Conservation (phyloP, 1,140 invertebrate genomes). For the Lanistes nyassanus region DNA sequence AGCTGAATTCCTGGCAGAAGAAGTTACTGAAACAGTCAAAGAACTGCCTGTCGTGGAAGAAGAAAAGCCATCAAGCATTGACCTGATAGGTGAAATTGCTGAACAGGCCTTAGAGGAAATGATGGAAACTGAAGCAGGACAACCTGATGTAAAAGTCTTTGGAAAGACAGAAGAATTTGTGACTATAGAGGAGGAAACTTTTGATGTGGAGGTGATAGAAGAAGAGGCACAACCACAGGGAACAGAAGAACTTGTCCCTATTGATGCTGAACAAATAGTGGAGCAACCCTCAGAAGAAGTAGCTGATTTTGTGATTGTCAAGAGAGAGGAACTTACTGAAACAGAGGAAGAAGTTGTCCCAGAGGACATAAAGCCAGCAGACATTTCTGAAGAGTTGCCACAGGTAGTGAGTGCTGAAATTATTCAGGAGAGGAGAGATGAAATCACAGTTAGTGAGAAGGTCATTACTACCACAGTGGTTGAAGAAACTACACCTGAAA, state of each 20-base stretch:
- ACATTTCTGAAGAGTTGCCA: conserved; percentile 14
- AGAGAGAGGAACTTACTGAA: conserved; percentile 31
- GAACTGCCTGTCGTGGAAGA: conserved; percentile 25
- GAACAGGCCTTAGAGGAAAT: conserved; percentile 20
- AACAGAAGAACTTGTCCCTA: conserved; percentile 11
- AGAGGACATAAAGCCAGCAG: conserved; percentile 20
- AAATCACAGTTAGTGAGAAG: conserved; percentile 22
- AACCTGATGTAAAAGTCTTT: conserved; percentile 26
- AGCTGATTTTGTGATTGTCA: conserved; percentile 23
- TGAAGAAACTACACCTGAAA: conserved; percentile 20
- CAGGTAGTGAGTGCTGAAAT: conserved; percentile 27
- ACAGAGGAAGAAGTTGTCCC: conserved; percentile 24
- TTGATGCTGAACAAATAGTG: conserved; percentile 15
- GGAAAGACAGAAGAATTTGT: conserved; percentile 25
- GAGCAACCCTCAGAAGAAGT: conserved; percentile 26
- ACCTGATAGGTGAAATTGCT: conserved; percentile 4
- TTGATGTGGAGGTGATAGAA: conserved; percentile 26
- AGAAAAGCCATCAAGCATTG: conserved; percentile 28
- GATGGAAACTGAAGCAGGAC: conserved; percentile 19
- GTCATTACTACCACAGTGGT: conserved; percentile 18
- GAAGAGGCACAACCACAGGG: conserved; percentile 10
- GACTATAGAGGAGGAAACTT: conserved; percentile 19
- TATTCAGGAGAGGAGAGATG: conserved; percentile 30
- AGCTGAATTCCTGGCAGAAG: conserved; percentile 21
- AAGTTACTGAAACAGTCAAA: conserved; percentile 6